Evolutionary conservation across 2,888 invertebrate species (phyloP).

Genomic region (Empis livida): DNA sequence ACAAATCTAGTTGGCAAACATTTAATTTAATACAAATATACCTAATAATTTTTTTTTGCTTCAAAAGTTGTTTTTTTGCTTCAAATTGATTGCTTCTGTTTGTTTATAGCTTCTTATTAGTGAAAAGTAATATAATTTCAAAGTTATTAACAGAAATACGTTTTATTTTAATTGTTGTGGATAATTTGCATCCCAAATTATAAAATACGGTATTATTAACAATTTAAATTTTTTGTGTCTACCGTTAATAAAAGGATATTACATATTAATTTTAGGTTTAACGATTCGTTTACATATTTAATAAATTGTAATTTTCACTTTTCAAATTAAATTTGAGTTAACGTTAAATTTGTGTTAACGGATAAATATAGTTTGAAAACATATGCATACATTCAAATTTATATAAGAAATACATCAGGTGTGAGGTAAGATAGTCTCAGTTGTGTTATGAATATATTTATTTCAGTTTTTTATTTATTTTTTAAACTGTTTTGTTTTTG

Average conservation of each 20-base stretch:
- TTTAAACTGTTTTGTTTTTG: neutral
- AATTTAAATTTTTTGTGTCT: too few relatives aligned
- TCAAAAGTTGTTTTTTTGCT: neutral
- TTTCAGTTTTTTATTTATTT: neutral
- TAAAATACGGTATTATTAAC: neutral
- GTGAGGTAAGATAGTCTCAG: neutral
- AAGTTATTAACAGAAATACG: neutral
- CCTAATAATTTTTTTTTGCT: neutral
- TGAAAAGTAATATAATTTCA: neutral
- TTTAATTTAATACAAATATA: neutral
- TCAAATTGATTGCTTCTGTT: neutral
- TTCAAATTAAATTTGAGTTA: too few relatives aligned
- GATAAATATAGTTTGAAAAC: too few relatives aligned
- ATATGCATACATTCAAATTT: too few relatives aligned
- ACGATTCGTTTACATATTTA: too few relatives aligned
- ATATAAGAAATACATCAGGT: too few relatives aligned
- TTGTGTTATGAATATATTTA: neutral
- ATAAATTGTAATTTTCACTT: too few relatives aligned
- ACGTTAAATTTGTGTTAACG: too few relatives aligned
- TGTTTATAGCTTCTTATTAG: neutral
- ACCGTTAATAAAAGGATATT: too few relatives aligned
- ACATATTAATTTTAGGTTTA: too few relatives aligned
- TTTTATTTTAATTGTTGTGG: conserved; percentile 1
- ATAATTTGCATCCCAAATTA: neutral
- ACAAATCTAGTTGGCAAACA: neutral